phyloP scores from a whole-genome alignment of 2,113 vertebrate species.

The Hippotragus niger region DNA sequence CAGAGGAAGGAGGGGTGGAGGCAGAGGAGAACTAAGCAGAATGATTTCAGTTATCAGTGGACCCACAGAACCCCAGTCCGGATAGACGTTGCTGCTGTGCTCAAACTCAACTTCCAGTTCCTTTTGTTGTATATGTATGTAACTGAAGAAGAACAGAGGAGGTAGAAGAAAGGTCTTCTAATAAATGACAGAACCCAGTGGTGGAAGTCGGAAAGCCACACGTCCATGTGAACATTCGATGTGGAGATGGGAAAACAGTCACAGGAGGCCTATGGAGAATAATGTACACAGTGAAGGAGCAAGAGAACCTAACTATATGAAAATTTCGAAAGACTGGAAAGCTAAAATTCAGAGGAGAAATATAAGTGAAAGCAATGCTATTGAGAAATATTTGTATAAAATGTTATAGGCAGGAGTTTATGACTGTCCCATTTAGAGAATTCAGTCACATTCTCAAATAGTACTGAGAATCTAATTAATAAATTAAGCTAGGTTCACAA shows the following conservation, averaged over 20 bases:
- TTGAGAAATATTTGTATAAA: background rate
- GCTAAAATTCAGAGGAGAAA: background rate
- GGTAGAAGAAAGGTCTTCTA: background rate
- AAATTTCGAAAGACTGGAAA: background rate
- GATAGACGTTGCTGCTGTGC: background rate
- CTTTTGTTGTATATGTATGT: background rate
- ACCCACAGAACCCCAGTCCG: background rate
- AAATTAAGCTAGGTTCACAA: background rate
- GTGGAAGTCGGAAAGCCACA: background rate
- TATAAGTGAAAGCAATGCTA: background rate
- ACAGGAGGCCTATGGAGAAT: background rate
- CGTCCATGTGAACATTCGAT: background rate
- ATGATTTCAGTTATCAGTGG: background rate
- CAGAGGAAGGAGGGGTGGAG: background rate
- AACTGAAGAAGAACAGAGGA: background rate
- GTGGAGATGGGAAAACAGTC: no score
- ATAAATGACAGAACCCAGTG: background rate
- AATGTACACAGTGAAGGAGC: background rate
- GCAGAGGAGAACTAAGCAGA: background rate
- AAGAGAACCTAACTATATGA: background rate
- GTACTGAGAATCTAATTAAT: background rate
- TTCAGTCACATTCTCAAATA: background rate
- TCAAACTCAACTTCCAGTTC: background rate
- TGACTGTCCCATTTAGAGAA: background rate
- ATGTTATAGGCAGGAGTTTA: background rate